phyloP scores from a whole-genome alignment of 2,113 vertebrate genomes.

The Microtus oregoni region DNA sequence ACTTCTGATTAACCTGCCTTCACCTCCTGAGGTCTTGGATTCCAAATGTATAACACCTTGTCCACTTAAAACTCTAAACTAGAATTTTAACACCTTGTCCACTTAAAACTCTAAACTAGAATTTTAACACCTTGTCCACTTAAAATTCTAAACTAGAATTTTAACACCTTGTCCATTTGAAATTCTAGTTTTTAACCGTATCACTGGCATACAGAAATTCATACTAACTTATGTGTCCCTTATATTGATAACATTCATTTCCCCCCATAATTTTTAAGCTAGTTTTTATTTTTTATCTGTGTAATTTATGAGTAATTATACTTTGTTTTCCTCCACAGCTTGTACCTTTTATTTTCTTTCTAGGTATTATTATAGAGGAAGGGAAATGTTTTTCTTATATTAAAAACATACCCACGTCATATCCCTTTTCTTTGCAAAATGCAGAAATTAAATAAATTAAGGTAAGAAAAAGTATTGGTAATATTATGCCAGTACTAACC shows the following conservation, averaged over 20 bases:
- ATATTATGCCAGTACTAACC: neutral
- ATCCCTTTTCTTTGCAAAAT: neutral
- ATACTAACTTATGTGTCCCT: constrained; percentile 17
- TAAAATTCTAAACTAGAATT: neutral
- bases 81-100: neutral
- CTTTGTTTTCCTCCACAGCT: neutral
- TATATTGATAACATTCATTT: constrained; percentile 50
- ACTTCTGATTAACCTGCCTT: neutral
- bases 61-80: neutral
- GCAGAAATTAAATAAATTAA: neutral
- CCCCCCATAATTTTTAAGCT: constrained; percentile 31
- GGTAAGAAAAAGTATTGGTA: neutral
- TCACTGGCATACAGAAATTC: neutral
- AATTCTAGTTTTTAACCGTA: neutral
- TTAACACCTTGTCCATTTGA: neutral
- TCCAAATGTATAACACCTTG: neutral
- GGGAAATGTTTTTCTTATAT: neutral
- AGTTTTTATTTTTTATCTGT: constrained; percentile 48
- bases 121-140: neutral
- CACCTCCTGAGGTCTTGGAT: neutral
- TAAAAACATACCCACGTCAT: neutral
- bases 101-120: neutral
- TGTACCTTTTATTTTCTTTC: neutral
- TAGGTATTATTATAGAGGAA: neutral
- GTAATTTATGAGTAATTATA: neutral